Evolutionary conservation across 2,888 invertebrate genomes (phyloP).

Genomic region (Rhodophaea formosa): DNA sequence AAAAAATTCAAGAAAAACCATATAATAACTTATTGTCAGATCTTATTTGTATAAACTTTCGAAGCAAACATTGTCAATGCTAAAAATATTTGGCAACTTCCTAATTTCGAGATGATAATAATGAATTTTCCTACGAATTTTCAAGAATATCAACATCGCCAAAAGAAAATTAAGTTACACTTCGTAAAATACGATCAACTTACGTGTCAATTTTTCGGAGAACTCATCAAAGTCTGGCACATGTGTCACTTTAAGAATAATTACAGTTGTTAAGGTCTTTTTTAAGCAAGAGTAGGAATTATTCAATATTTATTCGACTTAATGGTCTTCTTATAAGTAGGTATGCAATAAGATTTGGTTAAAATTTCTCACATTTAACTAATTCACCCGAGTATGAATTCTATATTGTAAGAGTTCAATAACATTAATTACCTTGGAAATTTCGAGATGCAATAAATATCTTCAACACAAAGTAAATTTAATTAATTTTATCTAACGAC

Average conservation of each 20-base stretch:
- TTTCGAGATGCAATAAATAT: too few relatives aligned
- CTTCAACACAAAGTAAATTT: too few relatives aligned
- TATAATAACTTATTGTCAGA: neutral
- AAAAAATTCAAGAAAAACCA: neutral
- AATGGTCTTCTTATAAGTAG: neutral
- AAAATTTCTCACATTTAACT: neutral
- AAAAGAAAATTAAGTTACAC: too few relatives aligned
- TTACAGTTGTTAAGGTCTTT: conserved; percentile 5
- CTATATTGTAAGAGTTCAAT: too few relatives aligned
- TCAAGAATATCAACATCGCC: conserved; percentile 20
- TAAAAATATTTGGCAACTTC: conserved; percentile 18
- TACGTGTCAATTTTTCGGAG: conserved; percentile 32
- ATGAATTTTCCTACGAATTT: conserved; percentile 26
- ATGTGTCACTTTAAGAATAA: conserved; percentile 2
- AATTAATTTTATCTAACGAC: too few relatives aligned
- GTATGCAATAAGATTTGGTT: neutral
- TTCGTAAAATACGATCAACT: conserved; percentile 29
- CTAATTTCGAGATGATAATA: conserved; percentile 20
- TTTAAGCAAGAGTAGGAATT: neutral
- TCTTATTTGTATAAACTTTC: neutral
- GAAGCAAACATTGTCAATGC: conserved; percentile 2
- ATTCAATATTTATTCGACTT: neutral
- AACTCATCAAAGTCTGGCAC: conserved; percentile 3
- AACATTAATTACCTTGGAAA: too few relatives aligned
- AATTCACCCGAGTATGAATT: too few relatives aligned